Evolutionary conservation across 2,888 invertebrate genomes (phyloP).

Genomic region (Pterostichus niger): DNA sequence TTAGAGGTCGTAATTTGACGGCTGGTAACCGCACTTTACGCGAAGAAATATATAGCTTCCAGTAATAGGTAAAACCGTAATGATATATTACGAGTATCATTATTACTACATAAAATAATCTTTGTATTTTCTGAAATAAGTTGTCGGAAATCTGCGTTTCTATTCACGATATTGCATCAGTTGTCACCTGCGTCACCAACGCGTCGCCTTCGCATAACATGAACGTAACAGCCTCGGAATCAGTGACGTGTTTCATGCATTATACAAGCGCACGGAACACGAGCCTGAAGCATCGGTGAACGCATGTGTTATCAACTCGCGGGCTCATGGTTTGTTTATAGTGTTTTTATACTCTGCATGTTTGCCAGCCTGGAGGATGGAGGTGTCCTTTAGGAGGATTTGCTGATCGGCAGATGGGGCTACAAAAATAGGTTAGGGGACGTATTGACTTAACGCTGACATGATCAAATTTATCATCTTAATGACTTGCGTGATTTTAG

Average conservation of each 20-base stretch:
- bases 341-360: conserved; percentile 73
- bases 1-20: too few relatives aligned
- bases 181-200: conserved; percentile 47
- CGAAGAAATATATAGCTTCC: too few relatives aligned
- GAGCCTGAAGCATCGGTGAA: conserved; percentile 68
- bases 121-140: conserved; percentile 34
- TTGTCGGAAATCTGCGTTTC: not conserved
- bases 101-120: conserved; percentile 10
- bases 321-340: conserved; percentile 73
- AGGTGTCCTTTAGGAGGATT: not conserved
- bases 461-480: too few relatives aligned
- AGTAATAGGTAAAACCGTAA: too few relatives aligned
- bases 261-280: conserved; percentile 65
- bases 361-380: not conserved
- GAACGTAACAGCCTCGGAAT: not conserved
- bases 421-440: too few relatives aligned
- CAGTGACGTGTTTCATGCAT: conserved; percentile 62
- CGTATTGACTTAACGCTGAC: too few relatives aligned
- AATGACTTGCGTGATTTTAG: too few relatives aligned
- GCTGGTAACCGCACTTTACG: too few relatives aligned
- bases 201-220: conserved; percentile 13
- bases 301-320: conserved; percentile 71
- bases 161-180: conserved; percentile 7
- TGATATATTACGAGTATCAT: too few relatives aligned
- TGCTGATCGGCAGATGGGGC: conserved; percentile 17